A percentile compares a stretch with the other conserved stretches of the same genome.
phyloP scores from a whole-genome alignment of 2,797 vertebrate genomes.

The Pampus argenteus region DNA sequence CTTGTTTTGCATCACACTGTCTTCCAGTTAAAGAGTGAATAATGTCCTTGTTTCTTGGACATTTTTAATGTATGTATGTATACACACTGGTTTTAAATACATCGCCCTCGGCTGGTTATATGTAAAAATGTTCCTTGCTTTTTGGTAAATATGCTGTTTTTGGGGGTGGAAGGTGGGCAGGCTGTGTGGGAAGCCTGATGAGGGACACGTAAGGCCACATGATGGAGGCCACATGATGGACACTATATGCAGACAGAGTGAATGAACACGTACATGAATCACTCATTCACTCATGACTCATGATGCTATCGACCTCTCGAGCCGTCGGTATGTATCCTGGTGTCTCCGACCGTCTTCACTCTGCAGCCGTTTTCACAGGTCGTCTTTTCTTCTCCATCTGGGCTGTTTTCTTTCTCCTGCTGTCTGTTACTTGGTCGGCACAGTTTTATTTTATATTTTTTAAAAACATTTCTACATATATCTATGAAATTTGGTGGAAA shows the following conservation, averaged over 20 bases:
- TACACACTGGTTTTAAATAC: slow-evolving; percentile 32
- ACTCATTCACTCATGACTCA: not conserved
- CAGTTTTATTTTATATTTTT: too few relatives aligned
- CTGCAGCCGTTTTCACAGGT: not conserved
- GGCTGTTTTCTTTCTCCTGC: not conserved
- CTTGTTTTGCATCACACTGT: slow-evolving; percentile 45
- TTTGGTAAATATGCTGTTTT: slow-evolving; percentile 30
- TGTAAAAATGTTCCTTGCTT: slow-evolving; percentile 62
- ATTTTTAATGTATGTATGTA: slow-evolving; percentile 40
- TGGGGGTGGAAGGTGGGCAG: slow-evolving; percentile 31
- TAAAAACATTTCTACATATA: not conserved
- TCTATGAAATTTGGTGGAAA: not conserved
- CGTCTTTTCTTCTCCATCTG: not conserved
- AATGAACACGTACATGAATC: not conserved
- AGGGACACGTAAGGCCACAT: slow-evolving; percentile 14
- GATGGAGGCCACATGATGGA: slow-evolving; percentile 7
- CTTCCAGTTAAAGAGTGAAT: slow-evolving; percentile 24
- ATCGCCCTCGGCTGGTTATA: slow-evolving; percentile 33
- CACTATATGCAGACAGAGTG: slow-evolving; percentile 3
- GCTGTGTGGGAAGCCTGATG: slow-evolving; percentile 35
- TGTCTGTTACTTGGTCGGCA: not conserved
- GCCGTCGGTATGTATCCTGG: not conserved
- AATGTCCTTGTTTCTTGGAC: slow-evolving; percentile 25
- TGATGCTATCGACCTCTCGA: not conserved
- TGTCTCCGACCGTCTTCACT: not conserved